phyloP scores from a whole-genome alignment of 2,888 invertebrate species.

The Hybos culiciformis region DNA sequence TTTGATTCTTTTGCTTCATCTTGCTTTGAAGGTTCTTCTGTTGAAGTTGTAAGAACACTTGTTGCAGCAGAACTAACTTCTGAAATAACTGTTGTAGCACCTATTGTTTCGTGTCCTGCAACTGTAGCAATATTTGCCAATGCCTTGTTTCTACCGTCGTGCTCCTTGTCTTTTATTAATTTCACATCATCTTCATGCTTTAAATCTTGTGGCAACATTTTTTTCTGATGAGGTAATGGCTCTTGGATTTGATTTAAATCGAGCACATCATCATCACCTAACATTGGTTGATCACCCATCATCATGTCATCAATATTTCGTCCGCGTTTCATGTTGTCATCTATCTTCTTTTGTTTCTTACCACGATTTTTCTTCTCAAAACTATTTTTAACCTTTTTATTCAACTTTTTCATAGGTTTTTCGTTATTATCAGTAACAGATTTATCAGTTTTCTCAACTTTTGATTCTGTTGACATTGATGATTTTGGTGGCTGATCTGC shows the following conservation, averaged over 20 bases:
- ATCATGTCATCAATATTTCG: constrained; percentile 25
- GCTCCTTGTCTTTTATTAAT: constrained; percentile 1
- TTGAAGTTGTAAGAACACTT: not conserved
- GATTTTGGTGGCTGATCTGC: constrained; percentile 23
- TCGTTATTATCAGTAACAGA: constrained; percentile 26
- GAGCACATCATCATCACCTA: constrained; percentile 18
- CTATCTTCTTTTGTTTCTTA: constrained; percentile 10
- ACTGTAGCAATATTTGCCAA: constrained; percentile 8
- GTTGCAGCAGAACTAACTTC: not conserved
- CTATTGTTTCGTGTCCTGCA: constrained; percentile 11
- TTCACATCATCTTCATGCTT: constrained; percentile 15
- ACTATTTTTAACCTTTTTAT: constrained; percentile 21
- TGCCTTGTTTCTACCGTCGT: constrained; percentile 3
- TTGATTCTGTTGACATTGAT: constrained; percentile 9
- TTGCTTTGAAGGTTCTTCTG: not conserved
- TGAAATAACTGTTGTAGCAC: constrained; percentile 9
- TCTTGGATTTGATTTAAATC: constrained; percentile 29
- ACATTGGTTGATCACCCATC: constrained; percentile 32
- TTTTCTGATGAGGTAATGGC: constrained; percentile 31
- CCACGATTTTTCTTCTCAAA: constrained; percentile 12
- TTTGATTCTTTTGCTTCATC: not conserved
- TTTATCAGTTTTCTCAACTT: constrained; percentile 14
- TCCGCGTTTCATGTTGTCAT: constrained; percentile 11
- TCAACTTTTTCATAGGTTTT: constrained; percentile 27
- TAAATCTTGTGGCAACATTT: constrained; percentile 26